Evolutionary conservation across 2,113 vertebrate species (phyloP).

Genomic region (Pseudolaguvia tuberculata): DNA sequence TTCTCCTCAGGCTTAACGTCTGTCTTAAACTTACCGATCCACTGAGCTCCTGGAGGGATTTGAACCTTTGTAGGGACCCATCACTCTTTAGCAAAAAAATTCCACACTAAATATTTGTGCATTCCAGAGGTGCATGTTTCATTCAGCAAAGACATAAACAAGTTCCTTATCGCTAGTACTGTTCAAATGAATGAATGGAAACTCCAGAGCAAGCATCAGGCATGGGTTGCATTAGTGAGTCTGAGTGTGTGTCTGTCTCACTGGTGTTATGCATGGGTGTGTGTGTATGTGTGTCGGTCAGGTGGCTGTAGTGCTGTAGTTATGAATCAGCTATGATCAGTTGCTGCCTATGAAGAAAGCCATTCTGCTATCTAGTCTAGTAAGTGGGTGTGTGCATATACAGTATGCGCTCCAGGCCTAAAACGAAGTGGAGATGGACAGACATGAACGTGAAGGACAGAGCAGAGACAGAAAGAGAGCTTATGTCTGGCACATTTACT

Average conservation of each 20-base stretch:
- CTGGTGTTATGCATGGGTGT: slow-evolving; percentile 30
- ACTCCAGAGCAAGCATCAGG: slow-evolving; percentile 70
- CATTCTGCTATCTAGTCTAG: slow-evolving; percentile 41
- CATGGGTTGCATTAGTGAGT: slow-evolving; percentile 60
- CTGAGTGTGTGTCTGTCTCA: not conserved
- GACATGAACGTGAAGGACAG: slow-evolving; percentile 19
- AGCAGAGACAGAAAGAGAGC: slow-evolving; percentile 13
- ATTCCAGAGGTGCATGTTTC: slow-evolving; percentile 44
- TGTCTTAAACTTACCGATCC: slow-evolving; percentile 56
- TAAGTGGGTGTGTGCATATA: slow-evolving; percentile 34
- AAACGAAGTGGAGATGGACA: slow-evolving; percentile 28
- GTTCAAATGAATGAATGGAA: slow-evolving; percentile 57
- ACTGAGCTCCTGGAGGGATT: slow-evolving; percentile 36
- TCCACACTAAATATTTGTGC: slow-evolving; percentile 28
- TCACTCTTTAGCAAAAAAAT: slow-evolving; percentile 2
- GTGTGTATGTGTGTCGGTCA: slow-evolving; percentile 24
- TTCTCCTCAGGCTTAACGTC: not conserved
- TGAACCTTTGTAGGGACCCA: slow-evolving; percentile 33
- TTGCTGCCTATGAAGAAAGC: slow-evolving; percentile 45
- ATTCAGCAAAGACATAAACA: slow-evolving; percentile 44
- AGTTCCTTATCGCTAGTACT: slow-evolving; percentile 38
- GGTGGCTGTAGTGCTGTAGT: slow-evolving; percentile 9
- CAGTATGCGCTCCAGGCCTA: slow-evolving; percentile 18
- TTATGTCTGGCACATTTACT: slow-evolving; percentile 36
- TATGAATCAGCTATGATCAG: slow-evolving; percentile 45